phyloP scores from a whole-genome alignment of 1,140 invertebrate genomes.

The Cephus cinctus region DNA sequence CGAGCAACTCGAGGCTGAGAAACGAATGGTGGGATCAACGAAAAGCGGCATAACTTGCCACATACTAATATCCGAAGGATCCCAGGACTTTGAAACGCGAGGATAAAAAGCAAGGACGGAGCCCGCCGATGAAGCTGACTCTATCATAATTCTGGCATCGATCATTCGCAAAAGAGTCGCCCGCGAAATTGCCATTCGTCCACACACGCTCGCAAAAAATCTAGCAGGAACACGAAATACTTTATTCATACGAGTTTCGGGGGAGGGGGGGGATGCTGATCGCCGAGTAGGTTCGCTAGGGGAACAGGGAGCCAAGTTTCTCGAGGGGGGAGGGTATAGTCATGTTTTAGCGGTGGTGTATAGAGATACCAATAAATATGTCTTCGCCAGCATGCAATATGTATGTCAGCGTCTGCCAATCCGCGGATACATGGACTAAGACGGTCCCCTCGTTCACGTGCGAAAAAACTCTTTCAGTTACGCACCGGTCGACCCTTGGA shows the following conservation, averaged over 20 bases:
- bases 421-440: slow-evolving; percentile 31
- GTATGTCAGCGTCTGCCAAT: slow-evolving; percentile 43
- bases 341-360: slow-evolving; percentile 39
- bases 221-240: slow-evolving; percentile 33
- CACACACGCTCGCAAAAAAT: slow-evolving; percentile 21
- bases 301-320: slow-evolving; percentile 1
- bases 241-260: slow-evolving; percentile 33
- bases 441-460: slow-evolving; percentile 22
- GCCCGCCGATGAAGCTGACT: background rate
- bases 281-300: background rate
- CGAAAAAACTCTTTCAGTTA: slow-evolving; percentile 30
- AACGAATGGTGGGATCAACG: no score
- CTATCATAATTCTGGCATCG: slow-evolving; percentile 39
- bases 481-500: slow-evolving; percentile 22
- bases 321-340: slow-evolving; percentile 20
- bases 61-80: background rate
- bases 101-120: slow-evolving; percentile 6
- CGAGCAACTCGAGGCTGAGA: no score
- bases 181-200: slow-evolving; percentile 27
- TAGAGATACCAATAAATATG: slow-evolving; percentile 53
- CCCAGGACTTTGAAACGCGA: background rate
- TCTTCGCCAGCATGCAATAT: slow-evolving; percentile 48
- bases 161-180: slow-evolving; percentile 29
- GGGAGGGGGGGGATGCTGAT: background rate
- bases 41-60: slow-evolving; percentile 1